Percentiles rank a stretch among this genome's conserved stretches.
Evolutionary conservation across 2,113 vertebrate genomes (phyloP).

Genomic region (Elaphurus davidianus): DNA sequence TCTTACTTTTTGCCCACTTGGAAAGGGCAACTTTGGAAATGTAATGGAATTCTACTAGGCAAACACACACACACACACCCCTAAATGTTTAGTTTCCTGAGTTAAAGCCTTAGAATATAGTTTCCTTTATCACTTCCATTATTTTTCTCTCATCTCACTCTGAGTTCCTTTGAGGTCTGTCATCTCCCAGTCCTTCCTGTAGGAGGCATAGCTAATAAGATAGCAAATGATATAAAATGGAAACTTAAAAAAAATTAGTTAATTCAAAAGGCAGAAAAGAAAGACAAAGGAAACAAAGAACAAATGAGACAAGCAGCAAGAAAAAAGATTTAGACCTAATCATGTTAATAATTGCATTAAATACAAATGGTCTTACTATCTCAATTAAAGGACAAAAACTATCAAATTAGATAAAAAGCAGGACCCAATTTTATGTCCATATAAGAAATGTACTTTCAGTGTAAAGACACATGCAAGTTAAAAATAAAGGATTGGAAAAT

Average conservation of each 20-base stretch:
- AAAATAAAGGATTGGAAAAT: background rate
- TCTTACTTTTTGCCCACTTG: background rate
- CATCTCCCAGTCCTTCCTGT: background rate
- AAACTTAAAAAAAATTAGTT: background rate
- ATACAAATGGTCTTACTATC: background rate
- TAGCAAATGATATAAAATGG: background rate
- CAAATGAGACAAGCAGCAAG: background rate
- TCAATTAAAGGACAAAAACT: background rate
- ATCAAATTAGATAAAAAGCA: background rate
- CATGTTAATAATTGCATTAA: background rate
- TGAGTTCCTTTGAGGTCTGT: background rate
- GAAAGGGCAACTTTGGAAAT: slow-evolving; percentile 18
- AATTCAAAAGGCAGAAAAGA: slow-evolving; percentile 5
- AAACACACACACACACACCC: background rate
- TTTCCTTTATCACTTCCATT: background rate
- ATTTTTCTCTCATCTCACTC: background rate
- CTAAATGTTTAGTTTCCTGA: background rate
- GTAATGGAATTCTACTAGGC: background rate
- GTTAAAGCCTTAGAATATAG: background rate
- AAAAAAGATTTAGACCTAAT: background rate
- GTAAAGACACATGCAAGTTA: background rate
- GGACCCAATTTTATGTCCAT: background rate
- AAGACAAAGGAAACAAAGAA: background rate
- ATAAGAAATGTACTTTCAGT: background rate
- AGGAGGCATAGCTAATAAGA: background rate